Base-by-base conservation (phyloP, 1,140 invertebrate species). In the Agrypnia vestita region DNA sequence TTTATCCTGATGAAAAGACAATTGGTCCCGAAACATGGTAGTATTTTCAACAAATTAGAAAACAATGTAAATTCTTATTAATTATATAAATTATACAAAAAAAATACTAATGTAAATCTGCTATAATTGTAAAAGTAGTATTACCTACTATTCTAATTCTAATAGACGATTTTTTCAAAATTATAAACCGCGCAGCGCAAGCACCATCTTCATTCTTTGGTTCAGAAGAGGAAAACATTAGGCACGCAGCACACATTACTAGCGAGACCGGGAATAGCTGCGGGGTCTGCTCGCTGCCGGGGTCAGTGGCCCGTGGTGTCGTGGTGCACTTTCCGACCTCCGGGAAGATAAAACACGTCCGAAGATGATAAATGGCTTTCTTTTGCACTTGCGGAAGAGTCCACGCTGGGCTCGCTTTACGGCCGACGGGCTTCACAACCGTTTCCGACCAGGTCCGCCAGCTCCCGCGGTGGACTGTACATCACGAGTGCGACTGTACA, bases 351-450 rank as follows among this genome's bases (percentile, higher is more conserved):
- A 71, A 71, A 15, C 17, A 47, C 44, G 67, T 49, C 67, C 67
- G 46, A 71, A 71, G 67, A 71, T 71, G 67, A 71, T 71, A 71
- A 71, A 71, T 51, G 44, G 46, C 47, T 71, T 71, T 71, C 64
- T 71, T 71, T 71, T 49, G 15, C 64, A 49, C 64, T 71, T 49
- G 44, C 67, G 67, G 67, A 71, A 51, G 46, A n/a, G 46, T n/a
- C 49, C 46, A 71, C 67, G 46, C n/a, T 15, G 46, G 19, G 46
- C 64, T 15, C 9, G n/a, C 21, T 17, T 43, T 67, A 67, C 44
- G n/a, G 62, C 13, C 62, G 44, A 67, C 67, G 67, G 47, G 46
- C 21, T 51, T 19, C 67, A 47, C 46, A 46, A 71, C 46, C 61
- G 15, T 51, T 49, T 12, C 47, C 7, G 67, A 12, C 44, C 46